phyloP scores from a whole-genome alignment of 2,888 invertebrate genomes.

The Calliphora vomitoria region DNA sequence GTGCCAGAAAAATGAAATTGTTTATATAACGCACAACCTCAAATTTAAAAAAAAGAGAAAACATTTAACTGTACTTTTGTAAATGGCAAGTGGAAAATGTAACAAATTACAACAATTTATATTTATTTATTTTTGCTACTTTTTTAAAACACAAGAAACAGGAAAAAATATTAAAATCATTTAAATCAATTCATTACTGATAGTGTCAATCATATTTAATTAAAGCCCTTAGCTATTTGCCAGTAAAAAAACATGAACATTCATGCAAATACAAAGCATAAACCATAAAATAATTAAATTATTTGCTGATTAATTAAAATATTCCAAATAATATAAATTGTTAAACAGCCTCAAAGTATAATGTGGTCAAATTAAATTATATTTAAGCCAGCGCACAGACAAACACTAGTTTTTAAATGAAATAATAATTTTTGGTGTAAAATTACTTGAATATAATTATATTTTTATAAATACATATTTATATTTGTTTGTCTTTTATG shows the following conservation, averaged over 20 bases:
- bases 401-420: background rate
- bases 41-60: background rate
- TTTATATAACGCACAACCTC: conserved; percentile 37
- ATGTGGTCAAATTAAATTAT: conserved; percentile 55
- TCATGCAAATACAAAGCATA: conserved; percentile 23
- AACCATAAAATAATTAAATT: conserved; percentile 72
- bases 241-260: background rate
- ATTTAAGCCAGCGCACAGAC: background rate
- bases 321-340: conserved; percentile 30
- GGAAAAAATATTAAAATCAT: conserved; percentile 11
- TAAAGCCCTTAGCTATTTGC: conserved; percentile 58
- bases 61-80: too few species aligned
- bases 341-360: conserved; percentile 48
- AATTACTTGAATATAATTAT: background rate
- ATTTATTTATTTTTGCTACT: too few species aligned
- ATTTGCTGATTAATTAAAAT: conserved; percentile 67
- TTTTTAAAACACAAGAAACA: too few species aligned
- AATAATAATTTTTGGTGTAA: background rate
- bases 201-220: conserved; percentile 71
- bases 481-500: background rate
- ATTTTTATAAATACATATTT: too few species aligned
- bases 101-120: too few species aligned
- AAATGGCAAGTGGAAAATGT: too few species aligned
- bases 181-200: conserved; percentile 42
- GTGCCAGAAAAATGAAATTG: background rate